Percentiles rank a stretch among this genome's conserved stretches.
Conservation (phyloP, 2,888 invertebrate species). For the Ormyrus thymus region DNA sequence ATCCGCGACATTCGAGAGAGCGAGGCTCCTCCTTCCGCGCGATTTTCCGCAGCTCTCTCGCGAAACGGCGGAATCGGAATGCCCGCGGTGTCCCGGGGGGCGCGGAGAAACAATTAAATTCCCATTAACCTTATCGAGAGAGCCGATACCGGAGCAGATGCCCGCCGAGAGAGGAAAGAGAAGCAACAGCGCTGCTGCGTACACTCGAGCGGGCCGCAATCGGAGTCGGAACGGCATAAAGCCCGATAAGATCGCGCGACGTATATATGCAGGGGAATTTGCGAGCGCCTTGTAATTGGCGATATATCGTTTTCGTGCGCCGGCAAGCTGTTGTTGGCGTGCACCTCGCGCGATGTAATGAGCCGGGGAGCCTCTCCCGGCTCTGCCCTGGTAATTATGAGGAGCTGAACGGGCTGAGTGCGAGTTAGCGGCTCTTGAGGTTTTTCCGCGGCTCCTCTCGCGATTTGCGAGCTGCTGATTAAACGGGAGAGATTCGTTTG, state of each 20-base stretch:
- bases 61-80: too few relatives aligned
- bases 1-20: too few relatives aligned
- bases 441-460: too few relatives aligned
- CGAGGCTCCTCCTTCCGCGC: too few relatives aligned
- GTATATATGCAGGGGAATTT: neutral
- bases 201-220: neutral
- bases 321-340: neutral
- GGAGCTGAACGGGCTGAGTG: too few relatives aligned
- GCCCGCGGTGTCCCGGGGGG: neutral
- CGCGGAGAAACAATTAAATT: conserved; percentile 44
- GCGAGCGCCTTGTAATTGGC: conserved; percentile 23
- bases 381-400: too few relatives aligned
- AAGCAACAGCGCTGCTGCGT: neutral
- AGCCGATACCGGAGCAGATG: neutral
- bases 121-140: conserved; percentile 39
- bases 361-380: neutral
- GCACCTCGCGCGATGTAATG: neutral
- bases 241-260: conserved; percentile 22
- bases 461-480: too few relatives aligned
- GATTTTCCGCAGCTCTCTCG: too few relatives aligned
- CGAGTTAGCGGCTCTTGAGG: too few relatives aligned
- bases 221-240: conserved; percentile 9
- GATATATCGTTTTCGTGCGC: conserved; percentile 18
- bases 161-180: neutral
- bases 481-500: too few relatives aligned